These are phyloP conservation scores for Clivina fossor DNA, from an alignment of 2,888 invertebrate genomes.

Conservation along the genomic window DNA sequence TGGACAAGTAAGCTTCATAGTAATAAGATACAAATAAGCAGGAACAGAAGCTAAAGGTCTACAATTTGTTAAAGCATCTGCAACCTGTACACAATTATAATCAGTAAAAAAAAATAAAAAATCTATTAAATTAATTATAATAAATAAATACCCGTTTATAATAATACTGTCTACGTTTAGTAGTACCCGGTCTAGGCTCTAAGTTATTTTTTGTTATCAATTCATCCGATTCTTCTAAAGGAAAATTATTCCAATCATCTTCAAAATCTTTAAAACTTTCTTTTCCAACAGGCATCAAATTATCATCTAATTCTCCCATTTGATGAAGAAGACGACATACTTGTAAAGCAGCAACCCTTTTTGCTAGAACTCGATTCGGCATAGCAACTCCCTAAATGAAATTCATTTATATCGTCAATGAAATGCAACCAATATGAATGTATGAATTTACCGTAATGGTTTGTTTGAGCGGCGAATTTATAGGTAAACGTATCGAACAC, in stretches of 20 bases:
- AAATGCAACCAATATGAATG: background rate
- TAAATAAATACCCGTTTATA: conserved; percentile 71
- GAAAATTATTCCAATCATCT: conserved; percentile 63
- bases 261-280: conserved; percentile 81
- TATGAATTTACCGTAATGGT: conserved; percentile 69
- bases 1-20: conserved; percentile 86
- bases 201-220: conserved; percentile 54
- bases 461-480: conserved; percentile 96
- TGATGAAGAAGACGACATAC: conserved; percentile 81
- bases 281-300: conserved; percentile 91
- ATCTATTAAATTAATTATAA: too few species aligned
- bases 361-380: conserved; percentile 79
- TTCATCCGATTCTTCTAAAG: conserved; percentile 55
- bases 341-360: conserved; percentile 86
- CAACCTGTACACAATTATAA: too few species aligned
- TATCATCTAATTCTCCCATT: conserved; percentile 87
- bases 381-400: conserved; percentile 73
- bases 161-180: conserved; percentile 89
- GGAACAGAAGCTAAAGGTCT: conserved; percentile 67
- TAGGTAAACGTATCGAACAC: conserved; percentile 82
- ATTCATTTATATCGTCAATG: conserved; percentile 40
- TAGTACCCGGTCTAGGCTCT: conserved; percentile 88
- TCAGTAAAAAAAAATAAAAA: too few species aligned
- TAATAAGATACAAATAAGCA: conserved; percentile 80
- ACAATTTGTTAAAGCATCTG: conserved; percentile 80